A percentile compares a stretch with the other conserved stretches of the same genome.
phyloP scores from a whole-genome alignment of 2,113 vertebrate genomes.

The Pomatorhinus ruficollis region DNA sequence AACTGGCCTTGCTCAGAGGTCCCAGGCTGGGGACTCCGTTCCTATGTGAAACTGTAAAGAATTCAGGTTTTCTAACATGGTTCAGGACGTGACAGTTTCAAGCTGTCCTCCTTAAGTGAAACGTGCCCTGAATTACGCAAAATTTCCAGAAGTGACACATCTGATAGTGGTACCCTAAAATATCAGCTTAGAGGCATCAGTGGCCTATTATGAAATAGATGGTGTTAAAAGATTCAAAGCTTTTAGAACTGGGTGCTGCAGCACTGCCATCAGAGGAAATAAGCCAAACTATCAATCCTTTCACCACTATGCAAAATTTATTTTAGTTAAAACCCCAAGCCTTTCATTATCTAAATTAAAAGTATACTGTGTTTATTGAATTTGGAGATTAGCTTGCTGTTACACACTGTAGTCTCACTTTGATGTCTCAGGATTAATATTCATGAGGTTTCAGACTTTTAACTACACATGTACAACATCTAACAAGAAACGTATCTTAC shows the following conservation, averaged over 20 bases:
- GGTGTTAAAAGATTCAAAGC: not conserved
- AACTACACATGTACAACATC: not conserved
- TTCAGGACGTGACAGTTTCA: not conserved
- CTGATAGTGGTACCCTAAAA: not conserved
- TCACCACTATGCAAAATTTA: not conserved
- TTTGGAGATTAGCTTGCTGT: not conserved
- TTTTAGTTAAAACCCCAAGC: not conserved
- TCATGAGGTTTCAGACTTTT: slow-evolving; percentile 39
- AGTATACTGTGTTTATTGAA: slow-evolving; percentile 18
- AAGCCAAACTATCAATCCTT: not conserved
- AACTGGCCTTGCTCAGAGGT: not conserved
- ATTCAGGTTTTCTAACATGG: not conserved
- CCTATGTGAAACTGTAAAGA: not conserved
- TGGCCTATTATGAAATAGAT: not conserved
- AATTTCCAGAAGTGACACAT: not conserved
- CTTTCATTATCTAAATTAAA: slow-evolving; percentile 64
- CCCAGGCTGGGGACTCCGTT: not conserved
- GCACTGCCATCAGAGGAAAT: not conserved
- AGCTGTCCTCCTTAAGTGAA: not conserved
- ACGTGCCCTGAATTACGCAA: not conserved
- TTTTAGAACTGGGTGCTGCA: not conserved
- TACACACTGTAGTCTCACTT: not conserved
- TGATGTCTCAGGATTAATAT: slow-evolving; percentile 42
- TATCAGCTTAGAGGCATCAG: not conserved
- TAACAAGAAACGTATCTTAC: not conserved